A percentile compares a stretch with the other conserved stretches of the same genome.
phyloP scores from a whole-genome alignment of 2,113 vertebrate genomes.

The Gorsachius goisagi region DNA sequence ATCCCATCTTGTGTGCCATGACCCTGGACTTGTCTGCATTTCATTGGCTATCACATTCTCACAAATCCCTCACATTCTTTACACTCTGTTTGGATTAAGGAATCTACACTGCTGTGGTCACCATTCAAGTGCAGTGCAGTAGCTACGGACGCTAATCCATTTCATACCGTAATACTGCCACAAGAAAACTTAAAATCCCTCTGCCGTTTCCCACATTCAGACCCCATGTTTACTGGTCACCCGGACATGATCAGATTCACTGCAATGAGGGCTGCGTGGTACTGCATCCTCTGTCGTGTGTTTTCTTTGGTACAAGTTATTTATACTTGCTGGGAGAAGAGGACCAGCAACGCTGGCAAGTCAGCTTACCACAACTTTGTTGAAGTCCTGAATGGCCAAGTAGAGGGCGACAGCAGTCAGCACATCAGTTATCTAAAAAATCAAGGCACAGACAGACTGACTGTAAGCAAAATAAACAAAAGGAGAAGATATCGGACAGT shows the following conservation, averaged over 20 bases:
- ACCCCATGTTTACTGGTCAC: neutral
- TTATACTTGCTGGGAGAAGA: neutral
- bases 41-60: neutral
- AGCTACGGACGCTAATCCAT: neutral
- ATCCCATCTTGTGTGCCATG: neutral
- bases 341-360: neutral
- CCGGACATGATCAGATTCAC: neutral
- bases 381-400: conserved; percentile 90
- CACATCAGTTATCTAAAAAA: conserved; percentile 85
- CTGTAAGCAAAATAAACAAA: neutral
- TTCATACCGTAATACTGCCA: neutral
- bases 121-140: neutral
- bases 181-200: neutral
- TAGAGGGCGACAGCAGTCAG: conserved; percentile 93
- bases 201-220: neutral
- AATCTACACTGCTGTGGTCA: neutral
- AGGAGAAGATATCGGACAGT: neutral
- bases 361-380: conserved; percentile 90
- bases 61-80: neutral
- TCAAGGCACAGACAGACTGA: neutral
- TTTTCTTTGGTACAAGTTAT: neutral
- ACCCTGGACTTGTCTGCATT: neutral
- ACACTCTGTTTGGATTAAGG: neutral
- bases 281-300: neutral
- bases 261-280: neutral